These are phyloP conservation scores for Holothuria leucospilota DNA, from an alignment of 53 echinoderm and acorn worm species.

Conservation along the genomic window DNA sequence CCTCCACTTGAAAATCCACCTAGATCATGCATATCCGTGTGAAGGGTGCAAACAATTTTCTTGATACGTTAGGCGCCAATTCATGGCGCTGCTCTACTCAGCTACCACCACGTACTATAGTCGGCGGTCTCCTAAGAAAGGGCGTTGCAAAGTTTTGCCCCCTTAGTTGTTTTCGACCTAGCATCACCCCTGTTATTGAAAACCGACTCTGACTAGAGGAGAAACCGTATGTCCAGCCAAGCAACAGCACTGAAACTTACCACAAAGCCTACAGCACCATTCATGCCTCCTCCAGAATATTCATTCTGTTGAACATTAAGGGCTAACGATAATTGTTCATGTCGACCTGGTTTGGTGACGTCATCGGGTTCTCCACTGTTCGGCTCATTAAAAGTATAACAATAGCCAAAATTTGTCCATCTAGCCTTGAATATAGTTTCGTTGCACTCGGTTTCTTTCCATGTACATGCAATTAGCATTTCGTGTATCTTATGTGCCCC, in stretches of 20 bases:
- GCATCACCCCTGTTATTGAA: too few species aligned
- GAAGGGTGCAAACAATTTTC: too few species aligned
- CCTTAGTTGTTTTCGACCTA: too few species aligned
- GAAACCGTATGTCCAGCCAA: too few species aligned
- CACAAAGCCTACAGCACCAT: not conserved
- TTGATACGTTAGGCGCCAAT: too few species aligned
- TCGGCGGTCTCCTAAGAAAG: too few species aligned
- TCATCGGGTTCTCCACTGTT: not conserved
- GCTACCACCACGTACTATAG: too few species aligned
- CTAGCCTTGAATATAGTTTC: not conserved
- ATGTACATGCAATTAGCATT: conserved; percentile 18
- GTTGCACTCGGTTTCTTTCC: not conserved
- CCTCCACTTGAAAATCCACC: too few species aligned
- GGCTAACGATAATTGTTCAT: not conserved
- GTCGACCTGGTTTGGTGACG: not conserved
- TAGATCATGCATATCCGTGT: too few species aligned
- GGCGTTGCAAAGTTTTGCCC: too few species aligned
- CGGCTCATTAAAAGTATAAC: conserved; percentile 36
- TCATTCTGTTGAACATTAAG: conserved; percentile 32
- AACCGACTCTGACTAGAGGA: too few species aligned
- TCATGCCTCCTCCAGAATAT: not conserved
- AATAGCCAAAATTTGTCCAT: conserved; percentile 44
- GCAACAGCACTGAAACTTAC: not conserved
- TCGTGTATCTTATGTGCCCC: conserved; percentile 29
- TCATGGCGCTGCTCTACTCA: too few species aligned